A percentile compares a stretch with the other conserved stretches of the same genome.
These are phyloP conservation scores for Formica aserva DNA, from an alignment of 2,888 invertebrate species.

Conservation along the genomic window DNA sequence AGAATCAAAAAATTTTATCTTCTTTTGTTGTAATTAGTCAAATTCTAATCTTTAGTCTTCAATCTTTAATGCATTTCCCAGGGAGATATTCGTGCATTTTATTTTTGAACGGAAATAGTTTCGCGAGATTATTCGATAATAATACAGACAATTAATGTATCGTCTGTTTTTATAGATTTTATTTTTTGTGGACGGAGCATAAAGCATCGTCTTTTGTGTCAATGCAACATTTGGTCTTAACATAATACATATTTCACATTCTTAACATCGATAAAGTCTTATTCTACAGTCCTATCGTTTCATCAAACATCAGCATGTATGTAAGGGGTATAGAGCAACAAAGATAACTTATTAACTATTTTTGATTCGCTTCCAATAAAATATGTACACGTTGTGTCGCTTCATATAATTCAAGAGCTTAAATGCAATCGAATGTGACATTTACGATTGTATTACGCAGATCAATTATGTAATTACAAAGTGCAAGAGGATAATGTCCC, in stretches of 20 bases:
- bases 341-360: conserved; percentile 48
- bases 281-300: conserved; percentile 21
- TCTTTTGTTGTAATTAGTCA: too few species aligned
- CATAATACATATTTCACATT: conserved; percentile 54
- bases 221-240: conserved; percentile 67
- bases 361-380: conserved; percentile 60
- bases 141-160: background rate
- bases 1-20: too few species aligned
- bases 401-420: background rate
- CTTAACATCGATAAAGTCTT: conserved; percentile 67
- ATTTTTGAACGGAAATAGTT: background rate
- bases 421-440: conserved; percentile 20
- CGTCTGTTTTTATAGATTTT: conserved; percentile 63
- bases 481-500: background rate
- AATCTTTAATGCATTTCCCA: background rate
- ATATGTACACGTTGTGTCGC: conserved; percentile 12
- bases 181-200: conserved; percentile 80
- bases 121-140: background rate
- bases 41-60: too few species aligned
- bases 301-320: background rate
- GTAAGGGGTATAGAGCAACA: conserved; percentile 13
- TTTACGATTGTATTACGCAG: background rate
- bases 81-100: background rate
- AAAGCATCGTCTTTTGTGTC: conserved; percentile 78
- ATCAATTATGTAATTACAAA: background rate